Evolutionary conservation across 2,797 vertebrate genomes (phyloP).

Genomic region (Sebastes wilsoni): DNA sequence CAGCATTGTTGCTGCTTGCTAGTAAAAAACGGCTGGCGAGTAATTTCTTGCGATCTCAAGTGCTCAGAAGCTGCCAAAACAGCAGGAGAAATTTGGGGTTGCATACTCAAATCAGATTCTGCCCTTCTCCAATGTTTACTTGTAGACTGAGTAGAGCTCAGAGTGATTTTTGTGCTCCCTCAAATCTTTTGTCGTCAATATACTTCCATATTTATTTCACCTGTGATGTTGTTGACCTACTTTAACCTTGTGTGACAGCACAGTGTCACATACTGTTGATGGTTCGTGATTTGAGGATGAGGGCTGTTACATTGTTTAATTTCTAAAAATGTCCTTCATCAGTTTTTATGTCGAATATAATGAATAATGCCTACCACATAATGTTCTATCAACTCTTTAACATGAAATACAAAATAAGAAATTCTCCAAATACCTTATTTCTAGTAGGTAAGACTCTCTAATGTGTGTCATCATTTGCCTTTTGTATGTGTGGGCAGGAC

Average conservation of each 20-base stretch:
- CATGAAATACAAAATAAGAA: background rate
- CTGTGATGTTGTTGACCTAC: background rate
- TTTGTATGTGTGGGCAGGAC: conserved; percentile 82
- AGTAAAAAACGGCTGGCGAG: background rate
- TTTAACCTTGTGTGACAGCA: background rate
- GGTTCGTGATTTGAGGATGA: background rate
- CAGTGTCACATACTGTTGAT: background rate
- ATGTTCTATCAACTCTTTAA: background rate
- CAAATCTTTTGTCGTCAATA: background rate
- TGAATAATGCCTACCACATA: background rate
- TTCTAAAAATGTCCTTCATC: background rate
- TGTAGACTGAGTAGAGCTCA: background rate
- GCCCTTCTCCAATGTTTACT: background rate
- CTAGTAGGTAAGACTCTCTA: background rate
- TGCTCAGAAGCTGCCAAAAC: background rate
- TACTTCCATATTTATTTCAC: background rate
- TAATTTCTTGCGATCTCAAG: background rate
- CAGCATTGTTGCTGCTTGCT: background rate
- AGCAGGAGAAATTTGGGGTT: background rate
- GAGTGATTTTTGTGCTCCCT: background rate
- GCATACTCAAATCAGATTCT: background rate
- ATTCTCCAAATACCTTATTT: background rate
- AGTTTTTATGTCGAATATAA: background rate
- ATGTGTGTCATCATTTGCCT: background rate
- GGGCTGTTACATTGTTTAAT: background rate